Evolutionary conservation across 1,140 invertebrate species (phyloP).

Genomic region (Liolophura sinensis): DNA sequence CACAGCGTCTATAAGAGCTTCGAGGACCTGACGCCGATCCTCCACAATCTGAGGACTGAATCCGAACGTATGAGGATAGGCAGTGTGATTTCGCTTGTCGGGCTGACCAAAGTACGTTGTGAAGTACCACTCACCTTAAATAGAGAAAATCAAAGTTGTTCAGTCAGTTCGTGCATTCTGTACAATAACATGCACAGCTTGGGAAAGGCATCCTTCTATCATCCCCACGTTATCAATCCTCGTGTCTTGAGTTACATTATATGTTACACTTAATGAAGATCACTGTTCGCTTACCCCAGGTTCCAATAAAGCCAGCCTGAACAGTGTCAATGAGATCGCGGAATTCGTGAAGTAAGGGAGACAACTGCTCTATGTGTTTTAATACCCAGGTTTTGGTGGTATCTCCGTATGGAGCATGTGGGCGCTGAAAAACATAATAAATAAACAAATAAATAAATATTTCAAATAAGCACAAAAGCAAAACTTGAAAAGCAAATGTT

Average conservation of each 20-base stretch:
- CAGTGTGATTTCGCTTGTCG: not conserved
- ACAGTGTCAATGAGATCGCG: slow-evolving; percentile 17
- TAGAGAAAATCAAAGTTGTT: no score
- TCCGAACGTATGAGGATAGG: slow-evolving; percentile 8
- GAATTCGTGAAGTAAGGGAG: slow-evolving; percentile 17
- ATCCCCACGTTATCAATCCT: no score
- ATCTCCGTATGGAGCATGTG: slow-evolving; percentile 21
- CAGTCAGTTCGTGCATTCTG: no score
- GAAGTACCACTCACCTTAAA: slow-evolving; percentile 28
- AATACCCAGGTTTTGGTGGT: slow-evolving; percentile 15
- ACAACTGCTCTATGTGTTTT: slow-evolving; percentile 20
- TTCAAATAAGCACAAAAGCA: no score
- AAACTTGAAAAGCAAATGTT: no score
- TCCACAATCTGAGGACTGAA: slow-evolving; percentile 7
- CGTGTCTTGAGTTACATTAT: no score
- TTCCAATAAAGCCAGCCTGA: slow-evolving; percentile 25
- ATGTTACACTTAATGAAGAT: no score
- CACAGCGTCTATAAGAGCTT: slow-evolving; percentile 13
- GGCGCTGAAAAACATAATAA: no score
- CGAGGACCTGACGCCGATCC: slow-evolving; percentile 17
- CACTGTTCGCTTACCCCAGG: slow-evolving; percentile 25
- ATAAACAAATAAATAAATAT: no score
- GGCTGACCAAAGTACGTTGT: slow-evolving; percentile 23
- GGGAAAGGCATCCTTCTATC: no score
- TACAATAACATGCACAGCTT: no score